Conservation (phyloP, 2,797 vertebrate genomes). For the Ceyx erithaca region DNA sequence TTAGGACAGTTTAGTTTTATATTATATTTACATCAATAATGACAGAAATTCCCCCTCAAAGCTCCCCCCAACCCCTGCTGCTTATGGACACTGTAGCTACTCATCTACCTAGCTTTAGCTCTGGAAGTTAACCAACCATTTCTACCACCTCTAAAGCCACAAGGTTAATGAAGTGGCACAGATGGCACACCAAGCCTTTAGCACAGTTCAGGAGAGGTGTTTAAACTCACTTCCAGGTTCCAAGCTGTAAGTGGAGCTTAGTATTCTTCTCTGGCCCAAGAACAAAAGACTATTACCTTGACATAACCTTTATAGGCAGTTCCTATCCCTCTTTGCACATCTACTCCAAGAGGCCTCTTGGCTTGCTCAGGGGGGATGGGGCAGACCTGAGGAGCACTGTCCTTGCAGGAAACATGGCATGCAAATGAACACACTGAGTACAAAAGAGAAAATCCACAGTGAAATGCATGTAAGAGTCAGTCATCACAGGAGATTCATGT, state of each 20-base stretch:
- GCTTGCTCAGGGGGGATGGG: constrained; percentile 94
- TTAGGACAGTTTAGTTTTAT: neutral
- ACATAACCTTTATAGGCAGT: constrained; percentile 97
- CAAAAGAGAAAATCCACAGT: constrained; percentile 5
- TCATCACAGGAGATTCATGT: neutral
- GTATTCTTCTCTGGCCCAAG: neutral
- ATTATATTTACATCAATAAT: neutral
- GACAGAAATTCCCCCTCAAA: constrained; percentile 3
- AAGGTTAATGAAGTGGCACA: neutral
- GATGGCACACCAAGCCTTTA: constrained; percentile 11
- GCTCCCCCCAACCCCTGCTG: accelerated
- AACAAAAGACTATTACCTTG: constrained; percentile 82
- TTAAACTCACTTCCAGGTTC: constrained; percentile 2
- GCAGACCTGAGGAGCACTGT: constrained; percentile 93
- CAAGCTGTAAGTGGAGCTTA: neutral
- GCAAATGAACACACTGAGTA: constrained; percentile 93
- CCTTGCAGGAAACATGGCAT: constrained; percentile 94
- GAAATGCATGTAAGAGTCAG: constrained; percentile 5
- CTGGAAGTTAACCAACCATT: neutral
- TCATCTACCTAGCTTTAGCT: neutral
- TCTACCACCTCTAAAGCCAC: constrained; percentile 14
- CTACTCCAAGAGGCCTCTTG: constrained; percentile 94
- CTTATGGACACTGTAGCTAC: neutral
- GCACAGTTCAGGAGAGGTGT: neutral
- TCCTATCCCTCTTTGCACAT: constrained; percentile 95